These are phyloP conservation scores for Siniperca obscura DNA, from an alignment of 2,797 vertebrate species.

Conservation along the genomic window DNA sequence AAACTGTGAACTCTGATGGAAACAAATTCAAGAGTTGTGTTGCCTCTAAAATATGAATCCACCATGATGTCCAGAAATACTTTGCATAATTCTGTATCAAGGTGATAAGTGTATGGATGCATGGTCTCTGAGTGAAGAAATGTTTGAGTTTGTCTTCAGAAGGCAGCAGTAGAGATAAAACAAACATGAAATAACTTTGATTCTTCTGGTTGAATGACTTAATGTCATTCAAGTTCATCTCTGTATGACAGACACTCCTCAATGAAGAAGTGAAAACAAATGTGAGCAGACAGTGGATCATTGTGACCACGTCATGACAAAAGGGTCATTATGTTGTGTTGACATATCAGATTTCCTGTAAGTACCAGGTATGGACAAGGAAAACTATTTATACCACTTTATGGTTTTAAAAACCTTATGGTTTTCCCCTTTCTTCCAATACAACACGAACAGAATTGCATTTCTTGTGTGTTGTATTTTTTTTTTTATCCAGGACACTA, in stretches of 20 bases:
- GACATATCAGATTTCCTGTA: too few species aligned
- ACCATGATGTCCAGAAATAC: not conserved
- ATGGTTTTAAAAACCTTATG: constrained; percentile 2
- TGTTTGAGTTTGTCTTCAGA: too few species aligned
- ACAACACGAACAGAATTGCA: not conserved
- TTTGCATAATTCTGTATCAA: not conserved
- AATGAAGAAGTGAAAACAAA: not conserved
- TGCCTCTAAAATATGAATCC: not conserved
- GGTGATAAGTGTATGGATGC: not conserved
- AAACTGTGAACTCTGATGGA: not conserved
- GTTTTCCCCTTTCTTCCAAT: not conserved
- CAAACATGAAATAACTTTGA: constrained; percentile 1
- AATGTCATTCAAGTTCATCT: not conserved
- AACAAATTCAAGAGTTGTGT: not conserved
- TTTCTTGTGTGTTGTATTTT: not conserved
- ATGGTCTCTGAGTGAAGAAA: not conserved
- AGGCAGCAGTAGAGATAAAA: not conserved
- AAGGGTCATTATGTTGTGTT: not conserved
- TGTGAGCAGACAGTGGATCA: rapidly evolving
- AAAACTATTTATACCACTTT: too few species aligned
- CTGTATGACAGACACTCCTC: not conserved
- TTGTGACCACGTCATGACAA: not conserved
- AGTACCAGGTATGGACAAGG: not conserved
- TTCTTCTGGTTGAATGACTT: not conserved
- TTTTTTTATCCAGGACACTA: not conserved